Evolutionary conservation across 2,113 vertebrate genomes (phyloP), one percentile per base, ranked within the genome.

Genomic region (Xenopus borealis): DNA sequence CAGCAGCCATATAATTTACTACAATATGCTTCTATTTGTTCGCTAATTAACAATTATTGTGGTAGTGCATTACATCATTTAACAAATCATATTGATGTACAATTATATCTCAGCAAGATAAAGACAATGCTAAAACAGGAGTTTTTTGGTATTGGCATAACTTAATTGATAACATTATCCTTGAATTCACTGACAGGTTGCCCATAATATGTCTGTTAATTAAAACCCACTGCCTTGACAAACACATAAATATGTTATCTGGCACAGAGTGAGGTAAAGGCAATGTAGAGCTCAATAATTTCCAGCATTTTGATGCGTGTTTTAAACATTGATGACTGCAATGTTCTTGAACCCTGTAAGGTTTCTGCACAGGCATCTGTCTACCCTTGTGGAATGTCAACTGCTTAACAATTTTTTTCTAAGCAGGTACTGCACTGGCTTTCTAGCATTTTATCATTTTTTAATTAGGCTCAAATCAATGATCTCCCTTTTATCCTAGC

Each of bases 391-490:
- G 85, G 82, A 86, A 85, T 85, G 81, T 86, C 84, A 89, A 72
- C 79, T 78, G 72, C 80, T 86, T 82, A 86, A 83, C 78, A 80
- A 83, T 81, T 83, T 83, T 78, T 79, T 71, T 78, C 78, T 79
- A 65, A 0, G 4, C 79, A 80, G 78, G 75, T 84, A 85, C 72
- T 80, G 78, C 71, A 85, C 85, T 89, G 84, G 78, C 78, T 86
- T 82, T 72, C 79, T 77, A 79, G 57, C 79, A 86, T 85, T 88
- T 86, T 87, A 85, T 86, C 83, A 83, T 78, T 86, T 89, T 85
- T 88, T 86, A 90, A 88, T 90, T 88, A 90, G 83, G 81, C 83
- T 86, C 84, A 88, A 89, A 86, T 85, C 63, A 12, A 79, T 86
- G 85, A 85, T 88, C 84, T 87, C 81, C 75, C 86, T 81, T 83